Percentiles rank a stretch among this genome's conserved stretches.
Conservation (phyloP, 2,888 invertebrate genomes). For the Epinotia brunnichana region DNA sequence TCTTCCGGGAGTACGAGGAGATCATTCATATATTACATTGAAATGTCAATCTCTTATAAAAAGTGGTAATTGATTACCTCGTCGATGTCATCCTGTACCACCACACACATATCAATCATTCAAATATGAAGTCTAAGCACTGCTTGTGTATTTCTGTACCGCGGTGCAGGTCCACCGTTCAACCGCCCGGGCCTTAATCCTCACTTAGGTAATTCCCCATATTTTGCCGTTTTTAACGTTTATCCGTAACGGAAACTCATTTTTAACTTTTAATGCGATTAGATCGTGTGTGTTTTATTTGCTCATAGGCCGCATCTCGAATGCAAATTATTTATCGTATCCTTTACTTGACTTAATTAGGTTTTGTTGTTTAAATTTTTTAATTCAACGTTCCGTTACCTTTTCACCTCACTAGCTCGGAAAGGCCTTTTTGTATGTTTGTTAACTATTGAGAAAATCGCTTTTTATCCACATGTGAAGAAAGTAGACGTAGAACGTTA, state of each 20-base stretch:
- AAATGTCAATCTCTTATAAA: not conserved
- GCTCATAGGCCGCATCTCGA: slow-evolving; percentile 12
- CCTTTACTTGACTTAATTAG: not conserved
- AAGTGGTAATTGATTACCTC: too few relatives aligned
- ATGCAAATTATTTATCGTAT: slow-evolving; percentile 22
- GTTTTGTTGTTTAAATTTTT: too few relatives aligned
- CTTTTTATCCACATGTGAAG: too few relatives aligned
- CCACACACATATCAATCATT: not conserved
- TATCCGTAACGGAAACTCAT: slow-evolving; percentile 62
- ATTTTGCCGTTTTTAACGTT: slow-evolving; percentile 70
- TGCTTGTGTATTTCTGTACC: not conserved
- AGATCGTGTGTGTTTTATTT: slow-evolving; percentile 45
- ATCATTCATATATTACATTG: not conserved
- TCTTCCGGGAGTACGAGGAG: too few relatives aligned
- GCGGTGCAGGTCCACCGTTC: slow-evolving; percentile 64
- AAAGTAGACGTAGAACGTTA: too few relatives aligned
- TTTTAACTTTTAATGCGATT: slow-evolving; percentile 63
- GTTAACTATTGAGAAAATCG: too few relatives aligned
- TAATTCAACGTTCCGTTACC: too few relatives aligned
- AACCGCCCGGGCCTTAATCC: slow-evolving; percentile 71
- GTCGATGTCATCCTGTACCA: too few relatives aligned
- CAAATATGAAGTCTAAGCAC: slow-evolving; percentile 10
- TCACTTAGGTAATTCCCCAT: slow-evolving; percentile 69
- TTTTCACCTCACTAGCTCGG: too few relatives aligned
- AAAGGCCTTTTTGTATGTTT: too few relatives aligned